Conservation (phyloP, 2,797 vertebrate genomes). For the Sebastes vulpes region DNA sequence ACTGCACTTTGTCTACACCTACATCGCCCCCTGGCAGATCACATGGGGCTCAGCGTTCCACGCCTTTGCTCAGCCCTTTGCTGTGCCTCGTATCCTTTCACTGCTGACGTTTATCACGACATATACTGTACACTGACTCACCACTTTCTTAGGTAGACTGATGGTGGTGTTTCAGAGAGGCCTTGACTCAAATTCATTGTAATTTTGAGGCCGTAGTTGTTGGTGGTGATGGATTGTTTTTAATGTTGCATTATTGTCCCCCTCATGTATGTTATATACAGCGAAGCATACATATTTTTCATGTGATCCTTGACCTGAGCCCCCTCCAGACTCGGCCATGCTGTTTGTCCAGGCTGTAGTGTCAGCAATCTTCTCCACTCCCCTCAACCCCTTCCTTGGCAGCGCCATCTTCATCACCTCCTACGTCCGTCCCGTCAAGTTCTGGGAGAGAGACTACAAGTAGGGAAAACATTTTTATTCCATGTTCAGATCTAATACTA, state of each 20-base stretch:
- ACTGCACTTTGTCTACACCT: constrained; percentile 97
- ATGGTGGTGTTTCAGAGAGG: neutral
- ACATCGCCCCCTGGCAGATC: constrained; percentile 98
- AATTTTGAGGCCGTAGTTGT: neutral
- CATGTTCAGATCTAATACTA: neutral
- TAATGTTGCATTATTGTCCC: neutral
- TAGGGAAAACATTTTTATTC: constrained; percentile 68
- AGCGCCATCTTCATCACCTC: constrained; percentile 99
- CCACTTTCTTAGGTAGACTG: neutral
- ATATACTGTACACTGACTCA: neutral
- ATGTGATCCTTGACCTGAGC: constrained; percentile 84
- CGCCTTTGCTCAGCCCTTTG: constrained; percentile 98
- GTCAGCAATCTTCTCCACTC: constrained; percentile 96
- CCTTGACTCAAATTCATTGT: neutral
- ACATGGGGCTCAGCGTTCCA: constrained; percentile 99
- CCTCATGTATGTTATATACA: neutral
- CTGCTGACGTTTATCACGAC: neutral
- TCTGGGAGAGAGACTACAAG: constrained; percentile 99
- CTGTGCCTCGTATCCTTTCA: constrained; percentile 98
- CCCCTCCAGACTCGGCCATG: constrained; percentile 94
- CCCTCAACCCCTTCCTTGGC: constrained; percentile 96
- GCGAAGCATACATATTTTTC: neutral
- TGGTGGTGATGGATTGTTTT: neutral
- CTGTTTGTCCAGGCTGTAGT: constrained; percentile 94
- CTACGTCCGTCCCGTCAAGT: constrained; percentile 96